These are phyloP conservation scores for Stratiomys singularior DNA, from an alignment of 2,888 invertebrate species.

Conservation along the genomic window DNA sequence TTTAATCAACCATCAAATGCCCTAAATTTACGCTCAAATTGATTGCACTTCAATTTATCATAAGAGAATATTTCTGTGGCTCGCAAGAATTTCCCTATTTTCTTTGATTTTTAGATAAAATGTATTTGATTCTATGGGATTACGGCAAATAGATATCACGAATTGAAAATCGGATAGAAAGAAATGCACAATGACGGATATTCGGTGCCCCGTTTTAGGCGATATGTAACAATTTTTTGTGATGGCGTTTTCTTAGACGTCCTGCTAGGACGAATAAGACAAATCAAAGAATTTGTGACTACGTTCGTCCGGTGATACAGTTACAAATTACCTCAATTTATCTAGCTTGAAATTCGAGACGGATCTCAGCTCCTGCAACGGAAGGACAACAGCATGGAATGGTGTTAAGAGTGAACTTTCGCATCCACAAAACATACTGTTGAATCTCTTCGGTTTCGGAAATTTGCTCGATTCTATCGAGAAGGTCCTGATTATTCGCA, in stretches of 20 bases:
- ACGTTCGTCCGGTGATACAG: background rate
- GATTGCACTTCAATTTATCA: conserved; percentile 46
- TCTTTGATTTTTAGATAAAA: background rate
- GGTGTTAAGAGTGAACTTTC: background rate
- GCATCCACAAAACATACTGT: background rate
- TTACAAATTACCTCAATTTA: conserved; percentile 43
- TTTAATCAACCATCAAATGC: conserved; percentile 33
- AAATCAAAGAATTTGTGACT: conserved; percentile 1
- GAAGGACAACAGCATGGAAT: background rate
- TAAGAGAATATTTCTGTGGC: conserved; percentile 9
- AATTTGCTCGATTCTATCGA: background rate
- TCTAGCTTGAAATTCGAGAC: background rate
- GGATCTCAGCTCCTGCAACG: background rate
- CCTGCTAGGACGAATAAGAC: no score
- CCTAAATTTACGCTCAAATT: conserved; percentile 44
- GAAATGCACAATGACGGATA: conserved; percentile 23
- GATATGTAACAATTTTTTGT: background rate
- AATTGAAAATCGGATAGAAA: background rate
- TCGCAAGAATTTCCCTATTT: background rate
- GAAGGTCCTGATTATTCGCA: background rate
- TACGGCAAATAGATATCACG: background rate
- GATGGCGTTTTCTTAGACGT: background rate
- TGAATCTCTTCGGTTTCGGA: background rate
- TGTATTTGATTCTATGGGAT: background rate
- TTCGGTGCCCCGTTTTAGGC: background rate